phyloP scores from a whole-genome alignment of 2,888 invertebrate species.

The Nymphalis c-album region DNA sequence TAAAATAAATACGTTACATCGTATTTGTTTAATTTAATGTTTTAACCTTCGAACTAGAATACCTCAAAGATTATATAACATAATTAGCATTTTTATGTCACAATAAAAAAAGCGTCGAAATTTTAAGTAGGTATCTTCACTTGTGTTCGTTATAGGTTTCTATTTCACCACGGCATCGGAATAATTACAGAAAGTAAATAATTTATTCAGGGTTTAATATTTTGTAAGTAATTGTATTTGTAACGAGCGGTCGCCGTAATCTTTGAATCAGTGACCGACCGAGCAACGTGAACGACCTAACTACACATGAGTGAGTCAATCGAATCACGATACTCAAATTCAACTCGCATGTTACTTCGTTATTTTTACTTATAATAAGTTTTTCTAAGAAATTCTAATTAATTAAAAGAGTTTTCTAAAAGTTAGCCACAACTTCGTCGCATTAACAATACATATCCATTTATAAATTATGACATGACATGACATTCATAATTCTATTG shows the following conservation, averaged over 20 bases:
- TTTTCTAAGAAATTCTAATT: slow-evolving; percentile 23
- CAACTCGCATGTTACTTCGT: slow-evolving; percentile 38
- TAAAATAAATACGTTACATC: not conserved
- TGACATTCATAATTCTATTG: no score
- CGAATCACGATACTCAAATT: slow-evolving; percentile 39
- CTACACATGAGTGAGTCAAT: slow-evolving; percentile 39
- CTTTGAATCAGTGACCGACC: slow-evolving; percentile 45
- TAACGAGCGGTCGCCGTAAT: slow-evolving; percentile 24
- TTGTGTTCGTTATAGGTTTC: no score
- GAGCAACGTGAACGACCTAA: slow-evolving; percentile 51
- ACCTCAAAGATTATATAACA: not conserved
- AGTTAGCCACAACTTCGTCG: not conserved
- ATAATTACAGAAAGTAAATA: no score
- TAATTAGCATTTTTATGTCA: no score
- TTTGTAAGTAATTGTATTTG: not conserved
- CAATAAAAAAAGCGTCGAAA: no score
- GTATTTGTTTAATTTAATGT: not conserved
- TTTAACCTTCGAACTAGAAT: slow-evolving; percentile 2
- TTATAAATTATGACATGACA: no score
- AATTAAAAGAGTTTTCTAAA: not conserved
- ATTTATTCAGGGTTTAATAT: not conserved
- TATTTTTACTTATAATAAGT: slow-evolving; percentile 34
- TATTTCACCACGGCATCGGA: no score
- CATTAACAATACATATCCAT: no score
- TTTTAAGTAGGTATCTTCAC: no score